Evolutionary conservation across 2,888 invertebrate genomes (phyloP), one percentile per base, ranked within the genome.

Genomic region (Netelia inedita): DNA sequence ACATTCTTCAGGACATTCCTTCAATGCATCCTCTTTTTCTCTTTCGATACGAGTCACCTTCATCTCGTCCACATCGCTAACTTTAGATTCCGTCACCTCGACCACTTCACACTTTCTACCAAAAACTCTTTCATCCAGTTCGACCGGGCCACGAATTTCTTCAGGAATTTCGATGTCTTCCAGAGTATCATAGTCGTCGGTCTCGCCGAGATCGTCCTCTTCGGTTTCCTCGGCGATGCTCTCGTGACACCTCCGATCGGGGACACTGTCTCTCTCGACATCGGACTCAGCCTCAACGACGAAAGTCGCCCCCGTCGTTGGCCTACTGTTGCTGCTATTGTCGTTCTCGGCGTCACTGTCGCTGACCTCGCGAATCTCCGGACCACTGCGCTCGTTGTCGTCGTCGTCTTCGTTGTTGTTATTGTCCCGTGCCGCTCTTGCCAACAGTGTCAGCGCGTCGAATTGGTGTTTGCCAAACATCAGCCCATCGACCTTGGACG

Each of bases 231-330:
- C 93, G 69, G 87, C 94, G 92, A 87, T 93, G 72, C 50, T 78
- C 46, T 82, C 57, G 75, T 87, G 95, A 89, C 50, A 95, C 8
- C 55, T 28, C 8, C 55, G 79, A 74, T 69, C 72, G 69, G 53
- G 66, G 0, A 94, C 93, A 87, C 94, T 94, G 90, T 96, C 96
- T 94, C 95, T 95, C 88, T 96, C 95, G 53, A 95, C 93, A 87
- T 96, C 96, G 0, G 95, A 95, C 80, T 96, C 96, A 23, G 95
- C 95, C 92, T 96, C 96, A 55, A 95, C 95, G 14, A 97, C 94
- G 35, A 96, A 92, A 11, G 95, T 94, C 75, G 35, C 82, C 73
- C 5, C 66, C 68, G 78, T 71, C 46, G 80, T 69, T 53, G 75
- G 79, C 82, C 59, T 81, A 74, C 35, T 86, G 84, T 75, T 82